Evolutionary conservation across 2,888 invertebrate genomes (phyloP).

Genomic region (Drosophila phalerata): DNA sequence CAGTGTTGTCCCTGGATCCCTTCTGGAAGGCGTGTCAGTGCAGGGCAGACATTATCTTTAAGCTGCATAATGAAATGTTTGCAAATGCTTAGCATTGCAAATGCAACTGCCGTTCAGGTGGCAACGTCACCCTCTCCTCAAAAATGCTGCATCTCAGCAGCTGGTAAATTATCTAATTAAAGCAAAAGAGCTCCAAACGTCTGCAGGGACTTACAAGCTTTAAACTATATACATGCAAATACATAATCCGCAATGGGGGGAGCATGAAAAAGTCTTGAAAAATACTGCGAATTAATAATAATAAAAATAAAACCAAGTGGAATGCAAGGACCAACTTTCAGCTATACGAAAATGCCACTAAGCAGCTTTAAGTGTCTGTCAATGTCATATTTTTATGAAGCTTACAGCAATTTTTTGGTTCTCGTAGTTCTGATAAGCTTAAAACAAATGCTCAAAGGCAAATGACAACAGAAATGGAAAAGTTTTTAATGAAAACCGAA

Average conservation of each 20-base stretch:
- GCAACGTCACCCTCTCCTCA: slow-evolving; percentile 14
- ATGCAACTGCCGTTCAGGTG: slow-evolving; percentile 43
- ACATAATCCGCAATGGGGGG: slow-evolving; percentile 45
- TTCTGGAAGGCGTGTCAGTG: slow-evolving; percentile 32
- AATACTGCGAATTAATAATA: slow-evolving; percentile 4
- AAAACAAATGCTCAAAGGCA: slow-evolving; percentile 55
- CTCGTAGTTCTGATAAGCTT: slow-evolving; percentile 56
- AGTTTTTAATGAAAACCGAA: neutral
- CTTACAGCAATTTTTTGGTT: slow-evolving; percentile 67
- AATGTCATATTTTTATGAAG: slow-evolving; percentile 72
- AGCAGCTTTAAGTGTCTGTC: slow-evolving; percentile 79
- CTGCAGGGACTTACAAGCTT: slow-evolving; percentile 58
- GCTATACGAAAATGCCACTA: slow-evolving; percentile 56
- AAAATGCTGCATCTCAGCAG: slow-evolving; percentile 6
- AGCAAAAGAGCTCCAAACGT: slow-evolving; percentile 41
- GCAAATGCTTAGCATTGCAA: slow-evolving; percentile 74
- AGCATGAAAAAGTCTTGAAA: slow-evolving; percentile 19
- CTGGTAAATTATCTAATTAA: slow-evolving; percentile 72
- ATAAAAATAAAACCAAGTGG: slow-evolving; percentile 19
- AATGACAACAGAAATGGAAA: slow-evolving; percentile 20
- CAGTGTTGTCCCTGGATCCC: slow-evolving; percentile 29
- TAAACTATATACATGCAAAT: slow-evolving; percentile 51
- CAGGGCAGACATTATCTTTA: slow-evolving; percentile 49
- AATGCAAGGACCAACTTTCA: slow-evolving; percentile 59
- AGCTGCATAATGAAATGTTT: slow-evolving; percentile 75